These are phyloP conservation scores for Melolontha melolontha DNA, from an alignment of 2,888 invertebrate species.

Conservation along the genomic window DNA sequence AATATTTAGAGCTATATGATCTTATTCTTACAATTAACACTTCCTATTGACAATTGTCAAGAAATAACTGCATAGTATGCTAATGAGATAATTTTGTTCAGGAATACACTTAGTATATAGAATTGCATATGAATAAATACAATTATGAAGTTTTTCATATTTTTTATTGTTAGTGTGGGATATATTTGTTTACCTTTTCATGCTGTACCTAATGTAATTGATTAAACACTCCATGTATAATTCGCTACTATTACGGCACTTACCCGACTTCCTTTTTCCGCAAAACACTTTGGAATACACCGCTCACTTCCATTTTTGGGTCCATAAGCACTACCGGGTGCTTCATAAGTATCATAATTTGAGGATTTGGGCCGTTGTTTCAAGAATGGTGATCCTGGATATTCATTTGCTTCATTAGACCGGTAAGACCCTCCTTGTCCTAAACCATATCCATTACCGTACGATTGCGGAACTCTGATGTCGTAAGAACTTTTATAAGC, in stretches of 20 bases:
- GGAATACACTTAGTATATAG: too few relatives aligned
- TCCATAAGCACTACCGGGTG: conserved; percentile 63
- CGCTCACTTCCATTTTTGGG: conserved; percentile 71
- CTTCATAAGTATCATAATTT: conserved; percentile 67
- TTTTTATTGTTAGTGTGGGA: too few relatives aligned
- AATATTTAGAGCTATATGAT: too few relatives aligned
- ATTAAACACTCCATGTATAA: too few relatives aligned
- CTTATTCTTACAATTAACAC: too few relatives aligned
- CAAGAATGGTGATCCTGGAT: conserved; percentile 57
- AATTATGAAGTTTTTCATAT: too few relatives aligned
- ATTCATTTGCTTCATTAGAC: conserved; percentile 49
- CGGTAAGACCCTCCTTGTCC: conserved; percentile 32
- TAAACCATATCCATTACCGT: conserved; percentile 16
- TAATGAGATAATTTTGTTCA: neutral
- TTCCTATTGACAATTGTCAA: too few relatives aligned
- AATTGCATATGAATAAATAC: too few relatives aligned
- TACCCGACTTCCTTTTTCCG: conserved; percentile 87
- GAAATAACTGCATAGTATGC: too few relatives aligned
- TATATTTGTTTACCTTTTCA: too few relatives aligned
- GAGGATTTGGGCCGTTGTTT: conserved; percentile 61
- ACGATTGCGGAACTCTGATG: conserved; percentile 1
- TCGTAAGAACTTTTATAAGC: conserved; percentile 9
- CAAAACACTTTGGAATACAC: conserved; percentile 88
- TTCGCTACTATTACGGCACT: conserved; percentile 52
- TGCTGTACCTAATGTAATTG: too few relatives aligned